Percentiles rank a stretch among this genome's conserved stretches.
Conservation (phyloP, 1,140 invertebrate genomes). For the Eumaeus atala region DNA sequence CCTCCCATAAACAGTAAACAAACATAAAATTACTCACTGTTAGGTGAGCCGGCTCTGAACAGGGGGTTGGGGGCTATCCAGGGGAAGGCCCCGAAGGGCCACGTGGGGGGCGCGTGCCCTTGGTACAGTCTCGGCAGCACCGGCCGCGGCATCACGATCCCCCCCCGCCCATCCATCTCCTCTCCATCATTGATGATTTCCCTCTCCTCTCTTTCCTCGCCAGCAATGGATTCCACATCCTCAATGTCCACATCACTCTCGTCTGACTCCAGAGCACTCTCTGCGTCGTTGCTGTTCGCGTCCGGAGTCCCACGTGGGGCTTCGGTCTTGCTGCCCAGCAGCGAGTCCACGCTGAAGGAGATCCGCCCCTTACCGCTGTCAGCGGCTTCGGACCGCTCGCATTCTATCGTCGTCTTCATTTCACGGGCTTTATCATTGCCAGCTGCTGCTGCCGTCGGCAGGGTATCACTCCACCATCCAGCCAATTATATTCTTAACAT, state of each 20-base stretch:
- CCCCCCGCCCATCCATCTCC: conserved; percentile 44
- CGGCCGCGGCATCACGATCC: conserved; percentile 63
- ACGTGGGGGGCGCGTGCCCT: conserved; percentile 49
- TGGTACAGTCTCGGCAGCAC: conserved; percentile 62
- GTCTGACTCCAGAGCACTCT: conserved; percentile 55
- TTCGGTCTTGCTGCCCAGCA: conserved; percentile 47
- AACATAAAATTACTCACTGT: conserved; percentile 41
- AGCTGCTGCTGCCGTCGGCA: conserved; percentile 17
- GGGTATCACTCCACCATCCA: conserved; percentile 7
- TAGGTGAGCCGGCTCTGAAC: conserved; percentile 61
- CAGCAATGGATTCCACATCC: conserved; percentile 57
- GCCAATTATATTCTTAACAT: conserved; percentile 9
- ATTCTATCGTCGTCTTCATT: conserved; percentile 70
- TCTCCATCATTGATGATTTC: conserved; percentile 44
- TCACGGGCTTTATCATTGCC: conserved; percentile 61
- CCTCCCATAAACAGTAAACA: no score
- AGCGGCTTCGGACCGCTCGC: conserved; percentile 60
- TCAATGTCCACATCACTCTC: conserved; percentile 67
- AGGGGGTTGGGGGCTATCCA: conserved; percentile 69
- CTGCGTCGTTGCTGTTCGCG: conserved; percentile 47
- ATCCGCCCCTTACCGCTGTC: conserved; percentile 62
- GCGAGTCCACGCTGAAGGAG: conserved; percentile 66
- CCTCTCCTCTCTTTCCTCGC: conserved; percentile 51
- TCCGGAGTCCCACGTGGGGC: conserved; percentile 41
- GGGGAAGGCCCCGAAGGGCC: conserved; percentile 66